A percentile compares a stretch with the other conserved stretches of the same genome.
phyloP scores from a whole-genome alignment of 2,113 vertebrate genomes.

The Paratilapia polleni region DNA sequence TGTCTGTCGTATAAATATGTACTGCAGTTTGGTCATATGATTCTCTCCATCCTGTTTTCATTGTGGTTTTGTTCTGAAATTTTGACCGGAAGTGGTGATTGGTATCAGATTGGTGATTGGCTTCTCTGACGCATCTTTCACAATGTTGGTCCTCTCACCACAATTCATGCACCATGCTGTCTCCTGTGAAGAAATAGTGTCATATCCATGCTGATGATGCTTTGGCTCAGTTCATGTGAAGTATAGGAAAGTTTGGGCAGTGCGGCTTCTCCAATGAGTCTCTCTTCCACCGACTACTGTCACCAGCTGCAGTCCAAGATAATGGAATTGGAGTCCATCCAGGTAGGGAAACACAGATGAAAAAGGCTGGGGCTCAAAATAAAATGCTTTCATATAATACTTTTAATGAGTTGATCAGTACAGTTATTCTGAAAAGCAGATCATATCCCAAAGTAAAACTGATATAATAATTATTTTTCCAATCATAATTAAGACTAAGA shows the following conservation, averaged over 20 bases:
- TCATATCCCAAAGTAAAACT: not conserved
- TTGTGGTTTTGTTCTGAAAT: too few species aligned
- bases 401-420: not conserved
- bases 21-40: too few species aligned
- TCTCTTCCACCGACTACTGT: not conserved
- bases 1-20: too few species aligned
- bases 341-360: not conserved
- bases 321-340: not conserved
- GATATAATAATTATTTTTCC: not conserved
- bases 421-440: not conserved
- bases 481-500: not conserved
- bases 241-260: not conserved
- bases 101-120: too few species aligned
- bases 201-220: not conserved
- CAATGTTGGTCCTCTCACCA: not conserved
- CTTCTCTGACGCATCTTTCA: not conserved
- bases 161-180: not conserved
- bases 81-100: too few species aligned
- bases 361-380: not conserved
- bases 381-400: fast-evolving
- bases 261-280: not conserved
- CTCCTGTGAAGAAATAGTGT: not conserved
- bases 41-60: too few species aligned
- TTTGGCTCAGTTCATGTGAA: not conserved
- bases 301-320: not conserved